Conservation (phyloP, 1,140 invertebrate genomes). For the Rhopalosiphum padi region DNA sequence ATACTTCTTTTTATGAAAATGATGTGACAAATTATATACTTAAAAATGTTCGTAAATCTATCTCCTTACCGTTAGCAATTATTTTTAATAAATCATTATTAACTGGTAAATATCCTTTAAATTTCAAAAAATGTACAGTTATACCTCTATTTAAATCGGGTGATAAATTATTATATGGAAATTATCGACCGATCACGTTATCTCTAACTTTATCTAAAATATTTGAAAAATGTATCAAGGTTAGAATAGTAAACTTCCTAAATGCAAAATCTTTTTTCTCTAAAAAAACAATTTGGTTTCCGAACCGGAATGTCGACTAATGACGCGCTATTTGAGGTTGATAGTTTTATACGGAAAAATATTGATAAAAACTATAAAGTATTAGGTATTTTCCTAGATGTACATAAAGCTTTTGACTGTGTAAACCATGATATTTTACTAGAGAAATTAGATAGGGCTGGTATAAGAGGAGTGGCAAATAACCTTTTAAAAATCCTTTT, state of each 20-base stretch:
- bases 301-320: neutral
- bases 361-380: neutral
- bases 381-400: constrained; percentile 54
- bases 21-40: neutral
- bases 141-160: neutral
- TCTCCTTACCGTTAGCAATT: neutral
- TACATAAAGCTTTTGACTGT: constrained; percentile 56
- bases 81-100: neutral
- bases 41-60: neutral
- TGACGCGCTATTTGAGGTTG: constrained; percentile 25
- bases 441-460: constrained; percentile 24
- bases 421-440: constrained; percentile 56
- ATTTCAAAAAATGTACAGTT: neutral
- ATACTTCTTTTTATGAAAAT: neutral
- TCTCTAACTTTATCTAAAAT: neutral
- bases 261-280: neutral
- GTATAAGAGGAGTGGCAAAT: neutral
- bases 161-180: neutral
- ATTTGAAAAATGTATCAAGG: neutral
- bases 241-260: neutral
- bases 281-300: constrained; percentile 44
- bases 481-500: constrained; percentile 35
- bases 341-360: neutral
- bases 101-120: neutral
- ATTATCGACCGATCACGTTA: neutral